phyloP scores from a whole-genome alignment of 2,797 vertebrate species.

The Periparus ater region DNA sequence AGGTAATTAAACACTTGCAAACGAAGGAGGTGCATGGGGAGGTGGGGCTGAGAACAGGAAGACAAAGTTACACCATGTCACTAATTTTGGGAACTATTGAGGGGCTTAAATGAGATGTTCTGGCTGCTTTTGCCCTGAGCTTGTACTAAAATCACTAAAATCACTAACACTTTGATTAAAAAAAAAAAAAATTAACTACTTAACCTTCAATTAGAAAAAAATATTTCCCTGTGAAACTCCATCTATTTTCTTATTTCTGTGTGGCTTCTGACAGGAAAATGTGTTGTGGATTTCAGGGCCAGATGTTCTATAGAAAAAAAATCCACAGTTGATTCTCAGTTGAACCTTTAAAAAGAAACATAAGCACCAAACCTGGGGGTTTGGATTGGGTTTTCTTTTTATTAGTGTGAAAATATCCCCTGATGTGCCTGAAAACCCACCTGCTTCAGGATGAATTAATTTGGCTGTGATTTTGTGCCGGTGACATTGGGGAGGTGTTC shows the following conservation, averaged over 20 bases:
- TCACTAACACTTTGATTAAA: not conserved
- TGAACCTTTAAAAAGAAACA: not conserved
- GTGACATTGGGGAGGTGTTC: not conserved
- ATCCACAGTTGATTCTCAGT: rapidly evolving
- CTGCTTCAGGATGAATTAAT: not conserved
- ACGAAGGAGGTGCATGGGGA: not conserved
- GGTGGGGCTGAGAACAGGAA: not conserved
- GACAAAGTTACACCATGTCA: not conserved
- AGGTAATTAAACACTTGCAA: not conserved
- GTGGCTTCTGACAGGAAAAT: not conserved
- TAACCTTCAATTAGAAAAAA: not conserved
- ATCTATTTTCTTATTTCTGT: not conserved
- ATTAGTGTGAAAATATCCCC: not conserved
- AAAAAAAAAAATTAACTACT: not conserved
- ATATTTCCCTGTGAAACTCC: not conserved
- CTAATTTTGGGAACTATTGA: not conserved
- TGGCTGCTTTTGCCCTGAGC: not conserved
- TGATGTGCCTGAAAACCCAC: not conserved
- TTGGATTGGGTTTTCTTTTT: not conserved
- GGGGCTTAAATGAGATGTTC: not conserved
- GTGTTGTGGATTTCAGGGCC: not conserved
- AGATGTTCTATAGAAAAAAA: not conserved
- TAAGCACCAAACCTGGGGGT: rapidly evolving
- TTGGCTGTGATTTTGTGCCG: not conserved
- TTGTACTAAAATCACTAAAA: not conserved